Percentiles rank a stretch among this genome's conserved stretches.
phyloP scores from a whole-genome alignment of 2,888 invertebrate species.

The Hypsopygia costalis region DNA sequence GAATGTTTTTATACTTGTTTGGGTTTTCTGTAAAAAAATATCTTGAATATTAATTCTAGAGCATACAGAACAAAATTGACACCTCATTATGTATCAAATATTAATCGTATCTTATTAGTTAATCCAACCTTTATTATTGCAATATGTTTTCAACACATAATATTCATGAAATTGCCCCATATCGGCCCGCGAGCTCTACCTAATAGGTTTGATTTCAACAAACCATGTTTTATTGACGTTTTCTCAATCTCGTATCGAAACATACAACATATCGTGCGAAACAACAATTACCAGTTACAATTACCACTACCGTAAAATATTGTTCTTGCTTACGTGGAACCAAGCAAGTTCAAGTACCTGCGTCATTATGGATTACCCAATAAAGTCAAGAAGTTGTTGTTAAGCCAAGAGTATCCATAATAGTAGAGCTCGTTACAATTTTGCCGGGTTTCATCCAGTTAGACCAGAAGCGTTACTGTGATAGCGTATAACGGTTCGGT shows the following conservation, averaged over 20 bases:
- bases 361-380: slow-evolving; percentile 2
- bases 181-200: not conserved
- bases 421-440: not conserved
- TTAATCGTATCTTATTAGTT: too few relatives aligned
- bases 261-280: slow-evolving; percentile 7
- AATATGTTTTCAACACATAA: too few relatives aligned
- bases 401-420: not conserved
- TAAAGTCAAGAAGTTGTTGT: not conserved
- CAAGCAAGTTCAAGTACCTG: slow-evolving; percentile 9
- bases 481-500: slow-evolving; percentile 22
- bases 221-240: slow-evolving; percentile 4
- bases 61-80: too few relatives aligned
- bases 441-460: not conserved
- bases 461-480: slow-evolving; percentile 1
- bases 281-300: slow-evolving; percentile 5
- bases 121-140: too few relatives aligned
- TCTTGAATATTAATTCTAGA: too few relatives aligned
- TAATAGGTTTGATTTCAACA: slow-evolving; percentile 5
- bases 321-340: not conserved
- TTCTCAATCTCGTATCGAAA: slow-evolving; percentile 8
- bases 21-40: too few relatives aligned
- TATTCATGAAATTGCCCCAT: not conserved
- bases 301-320: not conserved
- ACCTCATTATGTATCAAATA: too few relatives aligned
- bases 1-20: too few relatives aligned